A percentile compares a stretch with the other conserved stretches of the same genome.
Evolutionary conservation across 2,113 vertebrate species (phyloP).

Genomic region (Catagonus wagneri): DNA sequence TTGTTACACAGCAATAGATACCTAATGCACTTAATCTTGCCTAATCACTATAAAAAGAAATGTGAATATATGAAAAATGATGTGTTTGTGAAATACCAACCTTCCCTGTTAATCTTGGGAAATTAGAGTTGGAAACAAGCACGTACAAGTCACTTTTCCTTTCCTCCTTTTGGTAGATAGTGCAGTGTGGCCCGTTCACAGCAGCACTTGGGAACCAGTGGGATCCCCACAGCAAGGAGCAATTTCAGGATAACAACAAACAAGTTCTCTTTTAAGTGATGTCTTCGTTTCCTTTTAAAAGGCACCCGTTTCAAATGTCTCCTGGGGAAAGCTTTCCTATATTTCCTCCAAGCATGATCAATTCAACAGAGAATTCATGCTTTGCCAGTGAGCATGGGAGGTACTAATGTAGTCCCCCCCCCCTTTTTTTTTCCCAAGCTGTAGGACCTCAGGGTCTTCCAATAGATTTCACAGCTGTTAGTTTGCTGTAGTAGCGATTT

Average conservation of each 20-base stretch:
- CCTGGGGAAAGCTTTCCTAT: constrained; percentile 15
- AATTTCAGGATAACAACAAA: not conserved
- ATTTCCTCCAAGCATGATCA: constrained; percentile 46
- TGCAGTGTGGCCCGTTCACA: not conserved
- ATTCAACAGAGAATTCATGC: constrained; percentile 37
- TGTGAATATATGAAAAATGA: not conserved
- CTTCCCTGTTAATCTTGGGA: not conserved
- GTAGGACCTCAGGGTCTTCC: not conserved
- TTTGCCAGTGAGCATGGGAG: constrained; percentile 34
- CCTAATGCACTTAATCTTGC: not conserved
- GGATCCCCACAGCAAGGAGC: constrained; percentile 3
- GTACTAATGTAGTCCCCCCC: not conserved
- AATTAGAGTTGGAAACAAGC: not conserved
- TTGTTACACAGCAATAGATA: not conserved
- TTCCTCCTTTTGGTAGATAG: not conserved
- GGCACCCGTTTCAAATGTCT: constrained; percentile 8
- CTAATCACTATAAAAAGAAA: not conserved
- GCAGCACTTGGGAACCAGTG: not conserved
- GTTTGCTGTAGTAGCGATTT: not conserved
- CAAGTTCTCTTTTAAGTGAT: constrained; percentile 34
- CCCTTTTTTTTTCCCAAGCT: not conserved
- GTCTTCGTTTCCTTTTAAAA: constrained; percentile 66
- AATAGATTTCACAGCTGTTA: not conserved
- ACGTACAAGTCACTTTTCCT: not conserved
- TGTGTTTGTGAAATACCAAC: not conserved